Percentiles rank a stretch among this genome's conserved stretches.
phyloP scores from a whole-genome alignment of 2,888 invertebrate species.

The Amphipoea oculea region DNA sequence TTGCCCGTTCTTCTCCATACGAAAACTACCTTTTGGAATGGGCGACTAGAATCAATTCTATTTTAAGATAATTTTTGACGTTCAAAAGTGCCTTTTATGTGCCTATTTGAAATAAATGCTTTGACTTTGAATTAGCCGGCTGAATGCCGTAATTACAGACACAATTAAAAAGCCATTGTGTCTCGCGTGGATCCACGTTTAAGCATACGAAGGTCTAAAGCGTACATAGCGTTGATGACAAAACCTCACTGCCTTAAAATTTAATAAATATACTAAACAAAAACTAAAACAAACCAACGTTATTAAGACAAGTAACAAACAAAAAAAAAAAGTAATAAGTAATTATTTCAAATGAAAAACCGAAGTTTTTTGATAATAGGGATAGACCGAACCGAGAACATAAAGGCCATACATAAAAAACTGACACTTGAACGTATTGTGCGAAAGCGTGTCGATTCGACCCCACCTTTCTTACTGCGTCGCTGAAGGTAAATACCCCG shows the following conservation, averaged over 20 bases:
- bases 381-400: not conserved
- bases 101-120: too few species aligned
- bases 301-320: not conserved
- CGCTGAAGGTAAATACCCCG: conserved; percentile 54
- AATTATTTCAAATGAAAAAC: not conserved
- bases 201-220: not conserved
- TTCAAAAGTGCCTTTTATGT: too few species aligned
- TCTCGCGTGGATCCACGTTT: too few species aligned
- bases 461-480: conserved; percentile 39
- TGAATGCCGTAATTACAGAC: too few species aligned
- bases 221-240: not conserved
- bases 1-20: too few species aligned
- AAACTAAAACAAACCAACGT: not conserved
- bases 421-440: conserved; percentile 35
- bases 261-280: not conserved
- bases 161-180: too few species aligned
- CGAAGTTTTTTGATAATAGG: not conserved
- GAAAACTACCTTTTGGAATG: too few species aligned
- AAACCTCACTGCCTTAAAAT: not conserved
- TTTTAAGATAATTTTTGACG: too few species aligned
- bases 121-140: too few species aligned
- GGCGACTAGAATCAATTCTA: too few species aligned
- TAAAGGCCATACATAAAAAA: conserved; percentile 34
- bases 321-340: not conserved
- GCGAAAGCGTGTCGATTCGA: conserved; percentile 29